Evolutionary conservation across 23 tunicate genomes (phyloP).

Genomic region (Botrylloides violaceus): DNA sequence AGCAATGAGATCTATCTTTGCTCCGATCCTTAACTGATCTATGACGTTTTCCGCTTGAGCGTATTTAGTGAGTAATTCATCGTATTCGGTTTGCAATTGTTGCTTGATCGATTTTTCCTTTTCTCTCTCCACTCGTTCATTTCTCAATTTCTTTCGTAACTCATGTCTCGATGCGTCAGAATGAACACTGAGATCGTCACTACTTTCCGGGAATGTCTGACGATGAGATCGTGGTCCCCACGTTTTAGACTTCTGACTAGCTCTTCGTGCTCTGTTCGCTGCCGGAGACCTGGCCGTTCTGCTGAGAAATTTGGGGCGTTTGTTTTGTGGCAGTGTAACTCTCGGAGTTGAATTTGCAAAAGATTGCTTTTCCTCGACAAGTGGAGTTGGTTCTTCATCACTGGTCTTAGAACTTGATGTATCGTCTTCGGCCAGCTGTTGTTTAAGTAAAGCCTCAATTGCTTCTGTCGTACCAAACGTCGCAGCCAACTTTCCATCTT

Average conservation of each 20-base stretch:
- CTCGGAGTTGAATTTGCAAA: neutral
- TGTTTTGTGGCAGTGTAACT: neutral
- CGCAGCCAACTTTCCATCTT: constrained; percentile 42
- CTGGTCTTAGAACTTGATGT: constrained; percentile 5
- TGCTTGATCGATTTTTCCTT: constrained; percentile 44
- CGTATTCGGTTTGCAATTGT: constrained; percentile 69
- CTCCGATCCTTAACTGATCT: constrained; percentile 79
- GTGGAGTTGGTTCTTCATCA: neutral
- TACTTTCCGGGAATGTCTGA: constrained; percentile 26
- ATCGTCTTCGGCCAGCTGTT: constrained; percentile 53
- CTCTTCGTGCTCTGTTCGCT: constrained; percentile 61
- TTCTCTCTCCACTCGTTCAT: constrained; percentile 41
- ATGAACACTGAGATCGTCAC: constrained; percentile 58
- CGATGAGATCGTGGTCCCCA: neutral
- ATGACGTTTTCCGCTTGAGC: constrained; percentile 89
- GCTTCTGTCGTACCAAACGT: constrained; percentile 91
- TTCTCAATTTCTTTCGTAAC: constrained; percentile 41
- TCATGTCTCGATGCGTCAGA: constrained; percentile 71
- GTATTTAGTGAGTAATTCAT: constrained; percentile 58
- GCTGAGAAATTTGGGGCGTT: neutral
- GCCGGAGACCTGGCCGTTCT: constrained; percentile 68
- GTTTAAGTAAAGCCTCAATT: constrained; percentile 44
- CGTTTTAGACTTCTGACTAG: constrained; percentile 12
- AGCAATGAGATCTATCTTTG: constrained; percentile 31
- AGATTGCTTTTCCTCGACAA: neutral